A percentile compares a stretch with the other conserved stretches of the same genome.
phyloP scores from a whole-genome alignment of 1,140 invertebrate species.

The Melanaphis sacchari region DNA sequence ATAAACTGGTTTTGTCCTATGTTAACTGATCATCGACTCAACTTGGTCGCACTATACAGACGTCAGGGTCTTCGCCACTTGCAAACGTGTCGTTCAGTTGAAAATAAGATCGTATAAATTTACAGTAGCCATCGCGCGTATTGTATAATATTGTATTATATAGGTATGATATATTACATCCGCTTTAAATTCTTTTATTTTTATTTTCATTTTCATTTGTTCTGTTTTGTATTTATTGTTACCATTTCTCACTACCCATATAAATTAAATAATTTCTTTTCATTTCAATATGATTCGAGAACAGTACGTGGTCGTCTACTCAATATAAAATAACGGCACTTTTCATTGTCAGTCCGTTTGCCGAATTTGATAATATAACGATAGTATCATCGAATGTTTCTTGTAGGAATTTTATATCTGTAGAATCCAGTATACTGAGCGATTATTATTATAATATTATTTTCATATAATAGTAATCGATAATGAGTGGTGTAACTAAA shows the following conservation, averaged over 20 bases:
- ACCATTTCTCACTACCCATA: background rate
- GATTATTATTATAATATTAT: no score
- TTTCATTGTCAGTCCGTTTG: background rate
- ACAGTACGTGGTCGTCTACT: background rate
- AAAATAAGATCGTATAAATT: background rate
- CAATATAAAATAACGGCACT: background rate
- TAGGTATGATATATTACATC: background rate
- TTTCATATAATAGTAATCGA: no score
- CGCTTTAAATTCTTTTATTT: background rate
- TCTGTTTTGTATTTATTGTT: background rate
- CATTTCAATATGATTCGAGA: background rate
- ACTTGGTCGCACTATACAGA: background rate
- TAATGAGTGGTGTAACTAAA: background rate
- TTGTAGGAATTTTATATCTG: background rate
- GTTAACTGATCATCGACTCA: no score
- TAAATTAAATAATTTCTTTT: background rate
- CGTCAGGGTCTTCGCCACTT: no score
- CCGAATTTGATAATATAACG: background rate
- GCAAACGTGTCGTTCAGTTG: background rate
- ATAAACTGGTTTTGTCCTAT: no score
- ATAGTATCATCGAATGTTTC: background rate
- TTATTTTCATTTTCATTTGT: background rate
- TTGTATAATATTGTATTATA: background rate
- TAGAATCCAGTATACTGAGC: background rate
- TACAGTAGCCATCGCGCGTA: background rate